Base-by-base conservation (phyloP, 2,113 vertebrate genomes). In the Sinocyclocheilus grahami region DNA sequence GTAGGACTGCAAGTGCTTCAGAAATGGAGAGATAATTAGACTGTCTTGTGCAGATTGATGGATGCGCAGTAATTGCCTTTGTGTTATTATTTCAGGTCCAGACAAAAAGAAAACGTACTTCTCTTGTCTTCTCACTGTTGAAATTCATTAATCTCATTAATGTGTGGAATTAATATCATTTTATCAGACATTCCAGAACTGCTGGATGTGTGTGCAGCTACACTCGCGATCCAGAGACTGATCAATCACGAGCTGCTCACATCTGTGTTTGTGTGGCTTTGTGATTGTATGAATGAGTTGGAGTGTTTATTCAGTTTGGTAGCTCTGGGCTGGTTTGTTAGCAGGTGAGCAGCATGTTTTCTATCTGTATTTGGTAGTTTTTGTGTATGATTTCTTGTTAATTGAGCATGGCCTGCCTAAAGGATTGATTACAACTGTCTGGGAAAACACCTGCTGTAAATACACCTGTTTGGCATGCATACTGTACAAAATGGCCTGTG, bases 141-240 rank as follows among this genome's bases (percentile, higher is more conserved):
- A 95, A 96, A 95, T 97, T 96, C 97, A 98, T 99, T 98, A 97
- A 98, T 98, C 97, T 97, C 96, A 97, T 99, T 99, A 99, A 97
- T 92, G 92, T 94, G 94, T 94, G 94, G 96, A 98, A 99, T 98
- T 98, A 98, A 99, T 99, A 99, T 98, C 96, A 98, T 99, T 99
- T 99, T 98, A 98, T 98, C 97, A 92, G 96, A 96, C 96, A 95
- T 97, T 98, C 96, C 97, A 97, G 97, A 97, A 97, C 96, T 96
- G 94, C 93, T 90, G 93, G 92, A 92, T 93, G 95, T 94, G 94
- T 95, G 95, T 95, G 95, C 92, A 94, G 95, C 96, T 94, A 89
- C 87, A 82, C 96, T 92, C 96, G 97, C 97, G 96, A 96, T 96
- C 97, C 95, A 96, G 91, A 92, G 92, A 94, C 87, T 88, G 87